phyloP scores from a whole-genome alignment of 2,113 vertebrate species.

The Raja brachyura region DNA sequence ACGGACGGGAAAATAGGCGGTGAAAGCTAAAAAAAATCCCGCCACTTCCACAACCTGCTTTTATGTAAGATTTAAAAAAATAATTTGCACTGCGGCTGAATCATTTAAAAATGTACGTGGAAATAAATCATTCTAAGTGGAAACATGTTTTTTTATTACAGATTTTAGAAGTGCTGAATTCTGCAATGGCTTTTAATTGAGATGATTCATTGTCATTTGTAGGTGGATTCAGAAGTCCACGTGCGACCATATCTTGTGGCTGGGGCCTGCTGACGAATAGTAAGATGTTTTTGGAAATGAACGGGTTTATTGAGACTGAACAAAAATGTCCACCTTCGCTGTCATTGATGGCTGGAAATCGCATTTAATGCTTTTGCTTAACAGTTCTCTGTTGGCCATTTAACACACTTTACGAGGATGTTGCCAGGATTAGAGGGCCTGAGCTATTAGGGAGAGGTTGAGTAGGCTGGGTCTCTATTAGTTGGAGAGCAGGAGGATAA shows the following conservation, averaged over 20 bases:
- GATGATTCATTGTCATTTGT: background rate
- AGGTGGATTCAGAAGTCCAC: background rate
- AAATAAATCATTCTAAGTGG: background rate
- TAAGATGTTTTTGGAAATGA: background rate
- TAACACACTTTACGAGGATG: background rate
- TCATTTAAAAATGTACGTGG: background rate
- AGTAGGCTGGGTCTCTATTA: too few species aligned
- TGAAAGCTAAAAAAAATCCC: slow-evolving; percentile 11
- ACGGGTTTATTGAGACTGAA: background rate
- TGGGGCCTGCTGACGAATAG: background rate
- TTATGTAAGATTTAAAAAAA: background rate
- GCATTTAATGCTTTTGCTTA: background rate
- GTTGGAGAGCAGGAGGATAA: too few species aligned
- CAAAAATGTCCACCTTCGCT: background rate
- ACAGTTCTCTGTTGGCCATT: background rate
- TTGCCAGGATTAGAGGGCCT: too few species aligned
- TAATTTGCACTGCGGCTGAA: background rate
- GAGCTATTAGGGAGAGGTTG: too few species aligned
- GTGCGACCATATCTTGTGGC: too few species aligned
- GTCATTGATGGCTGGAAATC: background rate
- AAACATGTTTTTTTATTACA: background rate
- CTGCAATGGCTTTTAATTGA: background rate
- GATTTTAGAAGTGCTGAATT: slow-evolving; percentile 13
- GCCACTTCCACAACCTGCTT: slow-evolving; percentile 9
- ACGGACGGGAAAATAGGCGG: background rate